Conservation (phyloP, 2,888 invertebrate genomes). For the Cephus nigrinus region DNA sequence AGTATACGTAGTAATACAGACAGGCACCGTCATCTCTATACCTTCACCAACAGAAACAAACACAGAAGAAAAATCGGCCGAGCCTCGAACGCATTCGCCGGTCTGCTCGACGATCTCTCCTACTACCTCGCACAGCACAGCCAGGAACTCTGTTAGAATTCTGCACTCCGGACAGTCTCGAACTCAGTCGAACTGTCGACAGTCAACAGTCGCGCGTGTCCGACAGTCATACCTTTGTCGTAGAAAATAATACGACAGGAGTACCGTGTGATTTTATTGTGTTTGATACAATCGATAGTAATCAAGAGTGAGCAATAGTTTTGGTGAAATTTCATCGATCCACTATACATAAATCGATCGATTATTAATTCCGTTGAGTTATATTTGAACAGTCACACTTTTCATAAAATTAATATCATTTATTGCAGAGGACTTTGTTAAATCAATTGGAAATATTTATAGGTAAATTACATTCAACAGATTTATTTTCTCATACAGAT, state of each 20-base stretch:
- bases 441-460: background rate
- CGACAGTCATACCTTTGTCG: background rate
- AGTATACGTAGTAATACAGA: background rate
- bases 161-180: background rate
- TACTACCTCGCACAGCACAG: background rate
- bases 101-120: background rate
- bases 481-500: background rate
- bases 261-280: background rate
- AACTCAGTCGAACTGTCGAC: background rate
- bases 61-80: slow-evolving; percentile 12
- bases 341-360: background rate
- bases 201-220: background rate
- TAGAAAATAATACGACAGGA: background rate
- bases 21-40: background rate
- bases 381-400: background rate
- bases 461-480: background rate
- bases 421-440: background rate
- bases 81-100: slow-evolving; percentile 2
- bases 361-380: background rate
- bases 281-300: background rate
- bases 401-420: background rate
- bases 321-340: background rate
- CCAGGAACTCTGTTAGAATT: slow-evolving; percentile 1
- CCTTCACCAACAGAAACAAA: slow-evolving; percentile 18
- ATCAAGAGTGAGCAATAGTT: background rate